Evolutionary conservation across 2,888 invertebrate genomes (phyloP).

Genomic region (Drosophila monieri): DNA sequence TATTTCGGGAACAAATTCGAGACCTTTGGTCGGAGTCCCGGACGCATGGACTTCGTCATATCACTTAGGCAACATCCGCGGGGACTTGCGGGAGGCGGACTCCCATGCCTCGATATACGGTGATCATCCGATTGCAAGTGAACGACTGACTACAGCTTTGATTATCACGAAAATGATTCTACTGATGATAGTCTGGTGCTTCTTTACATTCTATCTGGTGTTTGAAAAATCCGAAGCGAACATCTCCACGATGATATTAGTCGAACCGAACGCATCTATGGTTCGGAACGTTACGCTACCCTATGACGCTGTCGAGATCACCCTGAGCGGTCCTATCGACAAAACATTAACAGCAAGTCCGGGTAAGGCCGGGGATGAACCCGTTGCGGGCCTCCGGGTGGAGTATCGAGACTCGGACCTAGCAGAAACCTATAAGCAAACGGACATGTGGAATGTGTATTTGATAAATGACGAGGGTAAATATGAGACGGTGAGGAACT

Average conservation of each 20-base stretch:
- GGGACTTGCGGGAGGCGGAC: conserved; percentile 1
- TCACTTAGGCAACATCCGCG: background rate
- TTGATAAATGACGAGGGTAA: background rate
- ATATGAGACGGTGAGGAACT: rapidly evolving
- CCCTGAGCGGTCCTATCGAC: background rate
- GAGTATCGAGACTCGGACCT: background rate
- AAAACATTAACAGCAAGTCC: background rate
- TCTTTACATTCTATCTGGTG: conserved; percentile 9
- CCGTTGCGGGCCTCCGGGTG: background rate
- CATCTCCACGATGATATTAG: background rate
- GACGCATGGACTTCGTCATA: conserved; percentile 10
- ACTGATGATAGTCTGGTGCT: conserved; percentile 4
- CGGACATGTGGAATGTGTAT: conserved; percentile 19
- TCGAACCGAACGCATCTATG: conserved; percentile 1
- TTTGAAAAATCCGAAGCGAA: background rate
- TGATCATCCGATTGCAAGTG: background rate
- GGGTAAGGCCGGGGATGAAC: too few relatives aligned
- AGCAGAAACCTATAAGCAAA: background rate
- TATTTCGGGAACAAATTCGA: background rate
- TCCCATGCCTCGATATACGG: conserved; percentile 2
- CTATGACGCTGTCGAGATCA: background rate
- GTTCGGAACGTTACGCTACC: background rate
- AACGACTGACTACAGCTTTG: background rate
- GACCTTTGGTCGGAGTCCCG: background rate
- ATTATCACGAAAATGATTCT: background rate